Conservation (phyloP, 1,140 invertebrate species). For the Plectrocnemia conspersa region DNA sequence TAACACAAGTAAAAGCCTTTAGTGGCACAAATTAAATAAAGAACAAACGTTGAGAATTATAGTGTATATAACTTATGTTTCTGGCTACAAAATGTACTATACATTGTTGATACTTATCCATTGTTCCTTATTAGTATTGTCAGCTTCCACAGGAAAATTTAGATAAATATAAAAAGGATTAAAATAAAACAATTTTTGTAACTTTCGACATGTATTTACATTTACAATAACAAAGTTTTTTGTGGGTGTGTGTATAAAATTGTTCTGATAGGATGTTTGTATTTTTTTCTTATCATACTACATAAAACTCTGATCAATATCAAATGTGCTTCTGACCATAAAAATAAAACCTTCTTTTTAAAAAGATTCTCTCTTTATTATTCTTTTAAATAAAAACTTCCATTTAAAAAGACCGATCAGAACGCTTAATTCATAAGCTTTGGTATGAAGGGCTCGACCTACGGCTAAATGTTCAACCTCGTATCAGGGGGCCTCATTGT, state of each 20-base stretch:
- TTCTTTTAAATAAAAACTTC: neutral
- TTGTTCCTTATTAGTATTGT: no score
- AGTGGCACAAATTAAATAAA: no score
- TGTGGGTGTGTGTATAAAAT: slow-evolving; percentile 52
- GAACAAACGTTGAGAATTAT: no score
- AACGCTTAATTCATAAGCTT: slow-evolving; percentile 34
- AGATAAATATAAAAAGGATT: slow-evolving; percentile 6
- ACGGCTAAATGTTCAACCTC: slow-evolving; percentile 33
- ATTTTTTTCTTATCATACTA: no score
- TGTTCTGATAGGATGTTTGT: slow-evolving; percentile 35
- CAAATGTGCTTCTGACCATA: slow-evolving; percentile 34
- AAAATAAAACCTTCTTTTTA: slow-evolving; percentile 29
- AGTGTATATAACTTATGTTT: no score
- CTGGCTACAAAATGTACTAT: no score
- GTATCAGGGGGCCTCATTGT: slow-evolving; percentile 26
- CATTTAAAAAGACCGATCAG: slow-evolving; percentile 12
- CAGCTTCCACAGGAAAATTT: no score
- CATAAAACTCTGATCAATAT: slow-evolving; percentile 35
- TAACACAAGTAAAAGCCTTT: no score
- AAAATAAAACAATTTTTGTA: slow-evolving; percentile 33
- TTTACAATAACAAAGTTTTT: slow-evolving; percentile 55
- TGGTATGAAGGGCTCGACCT: slow-evolving; percentile 35
- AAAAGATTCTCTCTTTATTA: slow-evolving; percentile 3
- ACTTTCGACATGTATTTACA: slow-evolving; percentile 56
- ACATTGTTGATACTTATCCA: no score